These are phyloP conservation scores for Uromys caudimaculatus DNA, from an alignment of 2,797 vertebrate species.

Conservation along the genomic window DNA sequence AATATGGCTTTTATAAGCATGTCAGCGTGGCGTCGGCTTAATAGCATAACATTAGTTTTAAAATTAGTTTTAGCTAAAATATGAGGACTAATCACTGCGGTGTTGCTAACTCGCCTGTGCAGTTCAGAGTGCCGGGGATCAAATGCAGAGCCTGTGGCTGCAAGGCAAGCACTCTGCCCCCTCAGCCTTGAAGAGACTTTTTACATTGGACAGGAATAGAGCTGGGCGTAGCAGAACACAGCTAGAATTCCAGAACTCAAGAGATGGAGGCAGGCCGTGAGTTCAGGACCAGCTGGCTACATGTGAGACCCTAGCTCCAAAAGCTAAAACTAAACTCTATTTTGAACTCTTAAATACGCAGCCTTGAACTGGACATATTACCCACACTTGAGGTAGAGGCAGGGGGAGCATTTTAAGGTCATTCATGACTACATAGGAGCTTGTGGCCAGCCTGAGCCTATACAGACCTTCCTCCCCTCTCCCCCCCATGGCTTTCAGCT, in stretches of 20 bases:
- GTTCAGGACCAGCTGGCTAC: not conserved
- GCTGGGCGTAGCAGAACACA: not conserved
- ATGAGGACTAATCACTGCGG: constrained; percentile 24
- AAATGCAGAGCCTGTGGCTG: not conserved
- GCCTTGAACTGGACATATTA: not conserved
- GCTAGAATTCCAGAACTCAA: not conserved
- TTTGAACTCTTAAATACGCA: not conserved
- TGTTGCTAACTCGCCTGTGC: constrained; percentile 21
- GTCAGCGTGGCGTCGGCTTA: constrained; percentile 33
- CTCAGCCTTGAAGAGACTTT: not conserved
- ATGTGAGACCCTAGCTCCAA: not conserved
- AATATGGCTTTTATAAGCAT: constrained; percentile 45
- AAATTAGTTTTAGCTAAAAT: constrained; percentile 65
- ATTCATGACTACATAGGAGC: not conserved
- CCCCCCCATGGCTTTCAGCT: not conserved
- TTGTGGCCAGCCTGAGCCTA: not conserved
- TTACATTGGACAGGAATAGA: not conserved
- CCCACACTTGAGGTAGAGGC: not conserved
- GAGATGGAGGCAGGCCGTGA: not conserved
- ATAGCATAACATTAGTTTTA: constrained; percentile 58
- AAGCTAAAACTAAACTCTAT: not conserved
- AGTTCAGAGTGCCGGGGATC: not conserved
- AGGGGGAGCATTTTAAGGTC: not conserved
- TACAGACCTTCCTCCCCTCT: not conserved
- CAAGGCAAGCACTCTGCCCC: not conserved